Base-by-base conservation (phyloP, 1,140 invertebrate species). In the Listronotus oregonensis region DNA sequence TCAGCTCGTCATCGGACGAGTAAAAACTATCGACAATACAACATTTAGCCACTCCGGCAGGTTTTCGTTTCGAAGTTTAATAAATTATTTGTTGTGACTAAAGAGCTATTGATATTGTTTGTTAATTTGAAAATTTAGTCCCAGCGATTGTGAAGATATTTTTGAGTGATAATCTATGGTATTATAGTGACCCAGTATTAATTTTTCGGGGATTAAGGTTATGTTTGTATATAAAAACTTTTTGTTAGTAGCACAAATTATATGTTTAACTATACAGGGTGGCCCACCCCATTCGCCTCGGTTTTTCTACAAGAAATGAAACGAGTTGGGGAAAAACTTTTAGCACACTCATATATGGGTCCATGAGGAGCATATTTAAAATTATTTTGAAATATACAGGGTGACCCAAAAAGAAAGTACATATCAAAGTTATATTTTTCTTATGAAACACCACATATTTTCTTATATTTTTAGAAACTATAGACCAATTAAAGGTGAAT, bases 1-100 rank as follows among this genome's bases (percentile, higher is more conserved):
- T 60, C 52, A 57, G 68, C 63, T 69, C 63, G 64, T 56, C 55
- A 34, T n/a, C 40, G 14, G 54, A 27, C 61, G 47, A 64, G 57
- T 63, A 34, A 64, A 67, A 65, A 72, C 56, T 70, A 69, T 69
- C 68, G 72, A 73, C 72, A 73, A 73, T 73, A 73, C 70, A 67
- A 58, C 8, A 52, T 46, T 50, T 63, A 15, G 40, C 62, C 57
- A 37, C 11, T 27, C 7, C 18, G 37, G 59, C 59, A 51, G 31
- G 18, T 62, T 40, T 51, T 37, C 14, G 42, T 43, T 49, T 31
- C 14, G 6, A 34, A 6, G 56, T 49, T 21, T 6, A 34, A n/a
- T 10, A 27, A 43, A 17, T 18, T 51, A 15, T 51, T 62, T 52
- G 46, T 51, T 51, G 46, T 62, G 46, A 51, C 17, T 18, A 62